Percentiles rank a stretch among this genome's conserved stretches.
phyloP scores from a whole-genome alignment of 2,113 vertebrate species.

The Colossoma macropomum region DNA sequence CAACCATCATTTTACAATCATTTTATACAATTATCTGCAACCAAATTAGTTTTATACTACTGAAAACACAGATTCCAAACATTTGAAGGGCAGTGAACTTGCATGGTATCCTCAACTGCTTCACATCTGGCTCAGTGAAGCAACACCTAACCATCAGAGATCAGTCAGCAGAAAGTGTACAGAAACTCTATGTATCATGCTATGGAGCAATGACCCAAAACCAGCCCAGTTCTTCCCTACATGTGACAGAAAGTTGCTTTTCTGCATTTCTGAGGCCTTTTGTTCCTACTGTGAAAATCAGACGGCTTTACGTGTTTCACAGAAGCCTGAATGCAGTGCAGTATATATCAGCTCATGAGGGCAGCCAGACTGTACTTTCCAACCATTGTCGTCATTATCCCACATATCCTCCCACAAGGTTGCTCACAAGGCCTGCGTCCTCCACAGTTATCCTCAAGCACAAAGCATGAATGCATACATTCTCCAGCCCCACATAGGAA shows the following conservation, averaged over 20 bases:
- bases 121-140: background rate
- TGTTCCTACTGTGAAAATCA: background rate
- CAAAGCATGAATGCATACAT: background rate
- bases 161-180: background rate
- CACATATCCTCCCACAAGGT: background rate
- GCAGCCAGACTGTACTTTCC: background rate
- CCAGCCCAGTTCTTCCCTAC: background rate
- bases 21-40: too few species aligned
- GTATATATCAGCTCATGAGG: background rate
- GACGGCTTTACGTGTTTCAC: background rate
- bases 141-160: background rate
- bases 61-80: too few species aligned
- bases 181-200: background rate
- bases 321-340: background rate
- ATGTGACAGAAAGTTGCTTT: background rate
- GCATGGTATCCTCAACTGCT: too few species aligned
- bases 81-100: too few species aligned
- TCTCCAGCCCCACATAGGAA: background rate
- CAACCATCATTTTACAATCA: background rate
- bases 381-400: background rate
- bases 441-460: background rate
- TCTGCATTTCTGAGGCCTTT: background rate
- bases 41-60: too few species aligned
- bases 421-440: background rate
- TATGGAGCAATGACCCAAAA: background rate